Conservation (phyloP, 1,140 invertebrate genomes). For the Brachionus plicatilis region DNA sequence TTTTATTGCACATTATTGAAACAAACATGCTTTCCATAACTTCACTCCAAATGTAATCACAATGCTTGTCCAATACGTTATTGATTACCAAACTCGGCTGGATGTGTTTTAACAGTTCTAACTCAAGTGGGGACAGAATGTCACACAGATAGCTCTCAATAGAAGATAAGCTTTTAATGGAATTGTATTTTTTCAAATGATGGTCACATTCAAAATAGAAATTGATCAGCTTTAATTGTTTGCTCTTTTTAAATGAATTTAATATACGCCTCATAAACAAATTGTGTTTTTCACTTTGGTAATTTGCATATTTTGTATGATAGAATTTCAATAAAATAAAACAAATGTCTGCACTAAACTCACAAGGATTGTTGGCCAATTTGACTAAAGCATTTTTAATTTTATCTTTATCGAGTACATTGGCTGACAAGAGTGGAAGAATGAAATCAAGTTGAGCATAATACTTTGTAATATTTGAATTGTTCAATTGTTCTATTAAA, state of each 20-base stretch:
- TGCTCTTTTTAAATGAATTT: neutral
- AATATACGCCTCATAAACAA: neutral
- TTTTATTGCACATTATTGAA: neutral
- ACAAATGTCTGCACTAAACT: neutral
- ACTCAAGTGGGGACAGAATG: neutral
- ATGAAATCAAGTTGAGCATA: neutral
- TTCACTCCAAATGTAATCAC: neutral
- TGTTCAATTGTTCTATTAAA: neutral
- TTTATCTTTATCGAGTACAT: neutral
- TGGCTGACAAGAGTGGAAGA: neutral
- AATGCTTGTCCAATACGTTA: neutral
- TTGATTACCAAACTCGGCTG: neutral
- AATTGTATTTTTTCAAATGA: neutral
- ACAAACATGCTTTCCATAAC: neutral
- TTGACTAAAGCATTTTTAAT: neutral
- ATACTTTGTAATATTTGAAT: neutral
- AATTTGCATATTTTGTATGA: neutral
- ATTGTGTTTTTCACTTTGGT: neutral
- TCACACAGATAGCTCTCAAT: neutral
- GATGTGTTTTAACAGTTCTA: neutral
- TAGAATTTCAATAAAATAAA: neutral
- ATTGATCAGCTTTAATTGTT: neutral
- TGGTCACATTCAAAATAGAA: neutral
- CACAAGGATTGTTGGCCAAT: neutral
- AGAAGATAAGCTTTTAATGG: neutral